Percentiles rank a stretch among this genome's conserved stretches.
Conservation (phyloP, 2,113 vertebrate genomes). For the Sapayoa aenigma region DNA sequence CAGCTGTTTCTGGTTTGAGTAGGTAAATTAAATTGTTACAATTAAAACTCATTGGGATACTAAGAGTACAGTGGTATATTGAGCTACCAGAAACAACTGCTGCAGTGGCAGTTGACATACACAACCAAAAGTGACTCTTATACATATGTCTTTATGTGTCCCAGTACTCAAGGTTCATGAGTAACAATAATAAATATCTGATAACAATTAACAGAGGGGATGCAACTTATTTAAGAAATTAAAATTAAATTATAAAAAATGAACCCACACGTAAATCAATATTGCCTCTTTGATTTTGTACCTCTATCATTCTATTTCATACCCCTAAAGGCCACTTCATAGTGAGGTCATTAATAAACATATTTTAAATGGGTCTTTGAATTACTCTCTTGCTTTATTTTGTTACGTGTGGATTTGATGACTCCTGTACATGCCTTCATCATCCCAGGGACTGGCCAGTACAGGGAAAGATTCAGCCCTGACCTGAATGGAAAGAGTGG, state of each 20-base stretch:
- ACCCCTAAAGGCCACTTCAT: not conserved
- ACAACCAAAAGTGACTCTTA: not conserved
- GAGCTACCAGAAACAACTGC: not conserved
- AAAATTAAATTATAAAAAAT: not conserved
- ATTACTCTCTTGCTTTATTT: not conserved
- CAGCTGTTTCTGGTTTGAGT: not conserved
- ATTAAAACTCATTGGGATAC: not conserved
- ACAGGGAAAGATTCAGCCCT: not conserved
- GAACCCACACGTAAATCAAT: not conserved
- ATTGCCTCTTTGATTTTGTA: not conserved
- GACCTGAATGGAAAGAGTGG: not conserved
- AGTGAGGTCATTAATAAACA: not conserved
- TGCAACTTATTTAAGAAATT: not conserved
- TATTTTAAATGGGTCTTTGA: not conserved
- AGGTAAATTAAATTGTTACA: not conserved
- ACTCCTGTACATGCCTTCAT: not conserved
- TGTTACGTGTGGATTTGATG: not conserved
- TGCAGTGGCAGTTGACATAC: not conserved
- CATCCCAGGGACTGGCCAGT: not conserved
- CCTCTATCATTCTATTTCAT: not conserved
- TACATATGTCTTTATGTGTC: not conserved
- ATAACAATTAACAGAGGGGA: not conserved
- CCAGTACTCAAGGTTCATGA: not conserved
- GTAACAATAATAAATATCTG: not conserved
- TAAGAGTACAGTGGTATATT: not conserved